These are phyloP conservation scores for Leucophora obtusa DNA, from an alignment of 2,888 invertebrate genomes.

Conservation along the genomic window DNA sequence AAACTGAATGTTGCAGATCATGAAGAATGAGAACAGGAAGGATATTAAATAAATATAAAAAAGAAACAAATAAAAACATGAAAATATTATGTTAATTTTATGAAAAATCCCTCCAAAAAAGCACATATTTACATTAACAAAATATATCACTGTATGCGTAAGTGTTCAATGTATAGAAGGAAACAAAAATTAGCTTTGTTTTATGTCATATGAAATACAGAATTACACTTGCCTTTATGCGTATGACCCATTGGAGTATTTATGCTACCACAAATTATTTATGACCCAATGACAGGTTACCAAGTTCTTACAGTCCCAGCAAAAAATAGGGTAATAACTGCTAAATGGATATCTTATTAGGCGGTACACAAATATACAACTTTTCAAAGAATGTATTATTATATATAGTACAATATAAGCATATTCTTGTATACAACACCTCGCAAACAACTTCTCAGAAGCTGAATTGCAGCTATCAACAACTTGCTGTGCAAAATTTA, in stretches of 20 bases:
- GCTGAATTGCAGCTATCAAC: no score
- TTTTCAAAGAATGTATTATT: no score
- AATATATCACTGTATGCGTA: neutral
- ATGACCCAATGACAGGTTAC: slow-evolving; percentile 49
- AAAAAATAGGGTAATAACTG: no score
- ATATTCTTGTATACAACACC: no score
- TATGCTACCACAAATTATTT: slow-evolving; percentile 42
- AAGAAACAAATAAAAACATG: slow-evolving; percentile 23
- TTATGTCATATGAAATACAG: slow-evolving; percentile 15
- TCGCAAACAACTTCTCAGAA: no score
- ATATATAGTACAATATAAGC: no score
- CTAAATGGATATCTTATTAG: no score
- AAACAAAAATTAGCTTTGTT: neutral
- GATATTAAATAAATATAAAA: no score
- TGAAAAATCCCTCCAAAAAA: neutral
- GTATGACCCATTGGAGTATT: slow-evolving; percentile 13
- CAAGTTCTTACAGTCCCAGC: slow-evolving; percentile 41
- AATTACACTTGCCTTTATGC: slow-evolving; percentile 28
- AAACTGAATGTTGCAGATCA: neutral
- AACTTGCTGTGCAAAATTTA: no score
- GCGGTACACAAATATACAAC: no score
- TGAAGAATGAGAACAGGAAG: neutral
- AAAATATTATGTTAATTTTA: slow-evolving; percentile 42
- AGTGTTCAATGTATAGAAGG: neutral
- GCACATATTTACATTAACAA: neutral